These are phyloP conservation scores for Ailurus styani DNA, from an alignment of 2,113 vertebrate genomes.

Conservation along the genomic window DNA sequence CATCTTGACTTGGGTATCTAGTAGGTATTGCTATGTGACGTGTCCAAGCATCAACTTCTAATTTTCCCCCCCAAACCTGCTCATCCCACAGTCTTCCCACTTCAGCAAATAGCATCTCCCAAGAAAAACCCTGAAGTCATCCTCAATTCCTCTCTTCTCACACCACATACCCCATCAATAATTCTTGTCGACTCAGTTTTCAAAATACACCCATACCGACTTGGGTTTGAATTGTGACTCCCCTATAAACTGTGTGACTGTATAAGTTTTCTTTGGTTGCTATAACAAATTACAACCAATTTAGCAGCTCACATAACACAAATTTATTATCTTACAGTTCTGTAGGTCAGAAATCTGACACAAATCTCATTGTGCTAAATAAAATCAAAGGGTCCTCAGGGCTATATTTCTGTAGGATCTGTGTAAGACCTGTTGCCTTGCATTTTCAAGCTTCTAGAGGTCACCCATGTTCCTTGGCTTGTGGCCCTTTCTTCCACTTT, in stretches of 20 bases:
- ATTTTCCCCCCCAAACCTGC: neutral
- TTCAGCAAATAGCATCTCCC: neutral
- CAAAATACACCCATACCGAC: neutral
- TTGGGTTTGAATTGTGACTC: neutral
- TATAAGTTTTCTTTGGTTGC: neutral
- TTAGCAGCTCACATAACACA: neutral
- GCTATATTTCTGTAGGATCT: neutral
- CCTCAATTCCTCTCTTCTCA: neutral
- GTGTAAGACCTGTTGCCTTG: neutral
- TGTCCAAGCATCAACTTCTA: neutral
- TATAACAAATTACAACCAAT: neutral
- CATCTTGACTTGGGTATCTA: neutral
- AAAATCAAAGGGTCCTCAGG: neutral
- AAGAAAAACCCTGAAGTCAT: neutral
- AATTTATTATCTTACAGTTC: neutral
- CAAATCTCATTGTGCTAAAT: neutral
- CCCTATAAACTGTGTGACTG: neutral
- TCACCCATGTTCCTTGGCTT: neutral
- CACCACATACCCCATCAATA: neutral
- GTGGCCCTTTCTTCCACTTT: neutral
- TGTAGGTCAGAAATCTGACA: neutral
- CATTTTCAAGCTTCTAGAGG: neutral
- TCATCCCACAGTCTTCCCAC: neutral
- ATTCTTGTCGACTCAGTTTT: neutral
- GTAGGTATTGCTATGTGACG: neutral